Evolutionary conservation across 2,888 invertebrate genomes (phyloP), one percentile per base, ranked within the genome.

Genomic region (Teleiodes luculella): DNA sequence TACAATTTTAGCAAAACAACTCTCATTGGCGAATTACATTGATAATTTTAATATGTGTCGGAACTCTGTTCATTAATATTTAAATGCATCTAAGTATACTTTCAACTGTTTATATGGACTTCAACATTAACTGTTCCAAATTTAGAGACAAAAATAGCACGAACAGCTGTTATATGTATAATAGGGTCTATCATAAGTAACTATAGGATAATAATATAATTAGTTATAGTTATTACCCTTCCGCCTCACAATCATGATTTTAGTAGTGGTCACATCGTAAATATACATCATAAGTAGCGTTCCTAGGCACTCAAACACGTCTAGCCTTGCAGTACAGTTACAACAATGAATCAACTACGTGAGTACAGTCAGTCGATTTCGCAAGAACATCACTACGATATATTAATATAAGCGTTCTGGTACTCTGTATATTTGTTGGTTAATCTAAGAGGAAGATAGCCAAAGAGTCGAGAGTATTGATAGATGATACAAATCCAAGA

Each of bases 241-340:
- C 75, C 73, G 76, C 80, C 82, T 87, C 87, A 87, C 86, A 86
- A 87, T 86, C 85, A 86, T 81, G 84, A 76, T 82, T 77, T 78
- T 76, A 73, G 65, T 62, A 78, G 76, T 88, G 85, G 86, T 88
- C 86, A 77, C 74, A 77, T 80, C 70, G 76, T 86, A 73, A 83
- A 74, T 74, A 79, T 86, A 86, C 77, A 83, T 88, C 87, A 87
- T 88, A 88, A 88, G 86, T 87, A 83, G 82, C 78, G 72, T 84
- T 80, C 73, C 83, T 88, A 89, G 88, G 88, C 88, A 88, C 88
- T 87, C 80, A 68, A 80, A 83, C 67, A 80, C 71, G 71, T 74
- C 76, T 81, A 86, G 86, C 86, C 84, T 83, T 80, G 66, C 78
- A 68, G 64, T 66, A 65, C 61, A 64, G 64, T 62, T n/a, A n/a